Percentiles rank a stretch among this genome's conserved stretches.
Conservation (phyloP, 2,797 vertebrate genomes). For the Acestrorhynchus altus region DNA sequence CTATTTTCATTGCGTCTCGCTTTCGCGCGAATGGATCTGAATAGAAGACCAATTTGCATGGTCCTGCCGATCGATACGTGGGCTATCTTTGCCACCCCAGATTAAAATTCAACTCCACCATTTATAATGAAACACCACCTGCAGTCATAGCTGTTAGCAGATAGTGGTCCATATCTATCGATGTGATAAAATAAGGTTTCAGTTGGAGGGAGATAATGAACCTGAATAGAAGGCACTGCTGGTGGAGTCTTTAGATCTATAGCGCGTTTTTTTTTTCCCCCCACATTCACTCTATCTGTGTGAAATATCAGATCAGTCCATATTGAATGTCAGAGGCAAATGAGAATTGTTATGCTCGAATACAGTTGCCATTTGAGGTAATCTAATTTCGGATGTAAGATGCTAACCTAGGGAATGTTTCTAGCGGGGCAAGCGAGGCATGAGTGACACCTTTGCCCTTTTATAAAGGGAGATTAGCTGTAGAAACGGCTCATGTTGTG, state of each 20-base stretch:
- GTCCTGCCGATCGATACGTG: slow-evolving; percentile 59
- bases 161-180: slow-evolving; percentile 52
- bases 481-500: slow-evolving; percentile 8
- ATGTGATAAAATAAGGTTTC: slow-evolving; percentile 47
- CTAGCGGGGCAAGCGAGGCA: neutral
- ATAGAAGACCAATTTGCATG: slow-evolving; percentile 67
- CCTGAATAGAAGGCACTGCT: slow-evolving; percentile 6
- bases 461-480: slow-evolving; percentile 38
- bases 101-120: slow-evolving; percentile 58
- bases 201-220: slow-evolving; percentile 55
- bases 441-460: slow-evolving; percentile 51
- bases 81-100: slow-evolving; percentile 62
- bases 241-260: slow-evolving; percentile 5
- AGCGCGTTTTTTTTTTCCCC: neutral
- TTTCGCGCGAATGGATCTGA: slow-evolving; percentile 65
- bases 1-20: neutral
- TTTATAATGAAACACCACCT: slow-evolving; percentile 58
- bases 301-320: slow-evolving; percentile 32
- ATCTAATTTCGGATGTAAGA: slow-evolving; percentile 45
- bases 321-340: slow-evolving; percentile 40
- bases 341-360: slow-evolving; percentile 32
- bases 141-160: slow-evolving; percentile 58
- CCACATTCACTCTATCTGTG: neutral
- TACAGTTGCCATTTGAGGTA: slow-evolving; percentile 47
- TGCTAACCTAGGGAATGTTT: slow-evolving; percentile 47